phyloP scores from a whole-genome alignment of 2,797 vertebrate species.

The Lagodon rhomboides region DNA sequence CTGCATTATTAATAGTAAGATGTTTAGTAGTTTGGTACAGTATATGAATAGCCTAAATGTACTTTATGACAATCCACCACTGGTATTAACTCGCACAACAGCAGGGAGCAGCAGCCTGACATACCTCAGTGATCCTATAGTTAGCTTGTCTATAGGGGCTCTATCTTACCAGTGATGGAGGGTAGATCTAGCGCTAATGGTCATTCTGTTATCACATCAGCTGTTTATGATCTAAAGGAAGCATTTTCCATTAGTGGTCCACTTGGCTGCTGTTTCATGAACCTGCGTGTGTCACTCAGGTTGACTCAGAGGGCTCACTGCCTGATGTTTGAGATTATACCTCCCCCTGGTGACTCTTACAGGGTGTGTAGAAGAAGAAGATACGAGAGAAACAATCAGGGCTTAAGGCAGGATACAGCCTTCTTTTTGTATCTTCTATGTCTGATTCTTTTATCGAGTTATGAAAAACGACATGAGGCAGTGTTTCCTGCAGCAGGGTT shows the following conservation, averaged over 20 bases:
- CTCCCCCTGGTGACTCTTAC: conserved; percentile 61
- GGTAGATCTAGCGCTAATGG: conserved; percentile 25
- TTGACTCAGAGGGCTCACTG: neutral
- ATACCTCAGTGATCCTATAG: conserved; percentile 44
- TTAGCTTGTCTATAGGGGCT: conserved; percentile 48
- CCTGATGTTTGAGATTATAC: conserved; percentile 36
- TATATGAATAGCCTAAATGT: no score
- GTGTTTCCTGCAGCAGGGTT: neutral
- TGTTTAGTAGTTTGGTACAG: no score
- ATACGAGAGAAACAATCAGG: neutral
- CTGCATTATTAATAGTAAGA: no score
- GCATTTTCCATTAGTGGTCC: conserved; percentile 13
- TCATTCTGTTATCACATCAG: conserved; percentile 25
- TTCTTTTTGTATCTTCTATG: neutral
- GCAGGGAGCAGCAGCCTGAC: neutral
- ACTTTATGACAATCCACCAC: neutral
- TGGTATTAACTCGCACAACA: neutral
- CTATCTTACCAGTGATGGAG: conserved; percentile 5
- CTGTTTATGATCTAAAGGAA: neutral
- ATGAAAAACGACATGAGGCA: neutral
- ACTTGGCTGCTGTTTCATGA: conserved; percentile 20
- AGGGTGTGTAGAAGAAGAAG: neutral
- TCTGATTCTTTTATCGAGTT: neutral
- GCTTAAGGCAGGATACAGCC: neutral
- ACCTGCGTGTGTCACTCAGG: conserved; percentile 59